Percentiles rank a stretch among this genome's conserved stretches.
These are phyloP conservation scores for Limenitis arthemis DNA, from an alignment of 2,888 invertebrate species.

Conservation along the genomic window DNA sequence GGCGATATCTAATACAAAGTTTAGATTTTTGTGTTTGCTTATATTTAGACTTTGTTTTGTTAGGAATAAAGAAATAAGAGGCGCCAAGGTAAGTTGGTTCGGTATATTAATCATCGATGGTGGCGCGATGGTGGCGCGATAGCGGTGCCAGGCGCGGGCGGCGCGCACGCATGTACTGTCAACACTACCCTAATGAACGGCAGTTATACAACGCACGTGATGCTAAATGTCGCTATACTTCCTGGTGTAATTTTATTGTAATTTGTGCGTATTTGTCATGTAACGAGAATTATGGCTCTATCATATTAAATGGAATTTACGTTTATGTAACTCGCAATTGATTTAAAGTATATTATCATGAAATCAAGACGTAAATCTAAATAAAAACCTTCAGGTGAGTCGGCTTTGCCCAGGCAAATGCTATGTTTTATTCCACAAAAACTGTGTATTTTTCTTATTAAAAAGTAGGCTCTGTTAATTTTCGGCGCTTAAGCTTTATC, in stretches of 20 bases:
- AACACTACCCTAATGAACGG: conserved; percentile 71
- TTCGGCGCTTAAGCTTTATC: too few species aligned
- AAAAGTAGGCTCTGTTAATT: too few species aligned
- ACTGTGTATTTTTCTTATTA: too few species aligned
- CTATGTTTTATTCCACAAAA: too few species aligned
- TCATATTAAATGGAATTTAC: conserved; percentile 13
- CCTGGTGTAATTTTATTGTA: conserved; percentile 63
- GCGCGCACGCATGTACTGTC: conserved; percentile 70
- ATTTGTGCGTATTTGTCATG: conserved; percentile 71
- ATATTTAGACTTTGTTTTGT: conserved; percentile 15
- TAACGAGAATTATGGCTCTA: conserved; percentile 40
- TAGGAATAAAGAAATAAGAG: conserved; percentile 11
- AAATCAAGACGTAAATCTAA: too few species aligned
- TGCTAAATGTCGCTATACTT: conserved; percentile 63
- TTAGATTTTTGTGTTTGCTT: conserved; percentile 24
- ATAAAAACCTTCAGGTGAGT: too few species aligned
- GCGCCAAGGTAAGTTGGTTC: conserved; percentile 23
- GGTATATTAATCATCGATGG: conserved; percentile 72
- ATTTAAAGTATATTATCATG: background rate
- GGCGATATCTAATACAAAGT: conserved; percentile 45
- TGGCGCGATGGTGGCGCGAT: conserved; percentile 51
- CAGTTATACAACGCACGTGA: conserved; percentile 69
- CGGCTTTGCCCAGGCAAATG: too few species aligned
- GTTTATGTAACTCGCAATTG: background rate
- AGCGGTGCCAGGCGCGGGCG: conserved; percentile 60